phyloP scores from a whole-genome alignment of 1,140 invertebrate genomes.

The Calosoma granatense region DNA sequence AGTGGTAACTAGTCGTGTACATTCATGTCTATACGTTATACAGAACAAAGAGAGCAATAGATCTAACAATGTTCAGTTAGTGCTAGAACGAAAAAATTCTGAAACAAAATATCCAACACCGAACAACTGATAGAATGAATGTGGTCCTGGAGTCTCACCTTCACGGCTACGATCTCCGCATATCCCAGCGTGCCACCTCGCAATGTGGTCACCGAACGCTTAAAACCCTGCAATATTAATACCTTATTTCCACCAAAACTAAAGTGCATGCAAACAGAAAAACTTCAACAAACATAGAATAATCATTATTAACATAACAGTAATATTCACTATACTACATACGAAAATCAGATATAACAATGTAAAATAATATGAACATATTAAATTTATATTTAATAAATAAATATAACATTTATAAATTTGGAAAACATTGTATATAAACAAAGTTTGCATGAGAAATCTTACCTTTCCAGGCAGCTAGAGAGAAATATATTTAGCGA shows the following conservation, averaged over 20 bases:
- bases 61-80: slow-evolving; percentile 11
- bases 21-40: neutral
- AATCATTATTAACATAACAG: too few relatives aligned
- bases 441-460: slow-evolving; percentile 17
- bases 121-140: slow-evolving; percentile 15
- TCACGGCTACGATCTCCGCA: slow-evolving; percentile 90
- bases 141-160: slow-evolving; percentile 54
- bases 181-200: slow-evolving; percentile 77
- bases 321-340: too few relatives aligned
- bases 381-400: neutral
- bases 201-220: slow-evolving; percentile 84
- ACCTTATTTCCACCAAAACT: slow-evolving; percentile 1
- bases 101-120: slow-evolving; percentile 14
- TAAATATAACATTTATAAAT: neutral
- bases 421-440: too few relatives aligned
- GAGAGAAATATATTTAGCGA: too few relatives aligned
- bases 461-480: slow-evolving; percentile 32
- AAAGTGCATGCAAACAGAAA: neutral
- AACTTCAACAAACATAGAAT: neutral
- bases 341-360: neutral
- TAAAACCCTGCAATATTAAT: slow-evolving; percentile 57
- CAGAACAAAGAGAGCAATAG: slow-evolving; percentile 6
- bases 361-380: neutral
- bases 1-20: too few relatives aligned
- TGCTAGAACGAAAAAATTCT: slow-evolving; percentile 10